Evolutionary conservation across 2,888 invertebrate species (phyloP), one percentile per base, ranked within the genome.

Genomic region (Zaprionus obscuricornis): DNA sequence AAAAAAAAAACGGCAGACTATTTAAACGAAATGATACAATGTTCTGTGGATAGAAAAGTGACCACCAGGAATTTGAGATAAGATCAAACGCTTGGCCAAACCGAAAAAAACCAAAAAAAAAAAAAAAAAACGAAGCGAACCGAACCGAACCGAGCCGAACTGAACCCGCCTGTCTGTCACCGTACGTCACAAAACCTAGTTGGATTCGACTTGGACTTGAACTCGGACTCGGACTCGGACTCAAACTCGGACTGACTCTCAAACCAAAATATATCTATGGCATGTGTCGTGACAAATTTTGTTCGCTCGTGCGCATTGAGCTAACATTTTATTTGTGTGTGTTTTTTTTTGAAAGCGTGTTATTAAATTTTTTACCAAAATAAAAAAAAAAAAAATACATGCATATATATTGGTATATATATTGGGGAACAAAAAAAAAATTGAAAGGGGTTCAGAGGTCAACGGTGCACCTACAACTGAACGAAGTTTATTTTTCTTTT

Each of bases 271-370:
- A 64, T 63, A 56, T 77, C 51, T 74, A 54, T 47, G 70, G 67
- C 60, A 79, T 88, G 82, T 87, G 79, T 87, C 88, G 85, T 88
- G 88, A 85, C 87, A 88, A 88, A 83, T 87, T 85, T 82, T 71
- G 73, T 73, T 63, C 55, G 58, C 37, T 75, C 64, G 66, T 75
- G 79, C 68, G 68, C 73, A 64, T 69, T 76, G 75, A 74, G 79
- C 74, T 75, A 85, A 85, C 77, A 68, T 82, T 86, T 87, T n/a
- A n/a, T n/a, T n/a, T n/a, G n/a, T n/a, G n/a, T n/a, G n/a, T n/a
- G n/a, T n/a, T 49, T 34, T 22, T 4, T 22, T 22, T 83, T 70
- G 85, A 84, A 87, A 86, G 77, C 73, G 69, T 84, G 68, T 87
- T 81, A 84, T 87, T 87, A 86, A 77, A 77, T 85, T 72, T 70